Evolutionary conservation across 2,888 invertebrate genomes (phyloP).

Genomic region (Zelleria hepariella): DNA sequence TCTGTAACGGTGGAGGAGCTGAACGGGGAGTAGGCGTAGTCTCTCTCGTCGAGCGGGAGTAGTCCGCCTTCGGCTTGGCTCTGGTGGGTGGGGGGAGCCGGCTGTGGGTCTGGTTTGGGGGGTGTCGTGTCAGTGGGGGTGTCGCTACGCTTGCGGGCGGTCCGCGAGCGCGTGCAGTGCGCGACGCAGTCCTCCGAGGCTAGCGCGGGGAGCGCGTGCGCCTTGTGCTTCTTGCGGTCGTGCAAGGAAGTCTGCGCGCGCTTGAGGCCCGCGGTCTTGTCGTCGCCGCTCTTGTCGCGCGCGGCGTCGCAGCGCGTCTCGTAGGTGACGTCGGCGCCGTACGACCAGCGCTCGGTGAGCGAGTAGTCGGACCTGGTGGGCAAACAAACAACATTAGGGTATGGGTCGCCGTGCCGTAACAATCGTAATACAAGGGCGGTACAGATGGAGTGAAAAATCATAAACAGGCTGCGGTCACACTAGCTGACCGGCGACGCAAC

Average conservation of each 20-base stretch:
- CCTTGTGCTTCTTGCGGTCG: conserved; percentile 58
- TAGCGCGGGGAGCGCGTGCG: conserved; percentile 30
- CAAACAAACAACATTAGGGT: background rate
- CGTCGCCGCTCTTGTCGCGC: conserved; percentile 42
- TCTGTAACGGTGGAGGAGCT: conserved; percentile 66
- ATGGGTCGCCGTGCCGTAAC: too few relatives aligned
- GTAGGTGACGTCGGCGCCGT: conserved; percentile 65
- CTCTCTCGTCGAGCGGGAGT: conserved; percentile 63
- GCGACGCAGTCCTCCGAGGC: conserved; percentile 56
- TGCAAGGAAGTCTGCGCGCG: conserved; percentile 54
- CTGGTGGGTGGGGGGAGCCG: background rate
- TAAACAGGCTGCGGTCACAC: too few relatives aligned
- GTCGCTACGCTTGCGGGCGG: conserved; percentile 64
- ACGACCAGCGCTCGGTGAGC: conserved; percentile 72
- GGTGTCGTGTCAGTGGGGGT: conserved; percentile 14
- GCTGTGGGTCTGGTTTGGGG: background rate
- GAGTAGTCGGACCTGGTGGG: conserved; percentile 63
- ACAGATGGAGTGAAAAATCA: background rate
- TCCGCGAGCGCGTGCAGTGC: conserved; percentile 62
- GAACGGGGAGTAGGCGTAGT: conserved; percentile 65
- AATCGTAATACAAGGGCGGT: background rate
- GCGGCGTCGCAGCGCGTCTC: conserved; percentile 57
- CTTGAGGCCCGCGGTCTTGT: conserved; percentile 36
- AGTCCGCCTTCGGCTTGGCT: conserved; percentile 47
- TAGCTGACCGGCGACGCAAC: too few relatives aligned